Evolutionary conservation across 2,113 vertebrate species (phyloP), one percentile per base, ranked within the genome.

Genomic region (Tragelaphus strepsiceros): DNA sequence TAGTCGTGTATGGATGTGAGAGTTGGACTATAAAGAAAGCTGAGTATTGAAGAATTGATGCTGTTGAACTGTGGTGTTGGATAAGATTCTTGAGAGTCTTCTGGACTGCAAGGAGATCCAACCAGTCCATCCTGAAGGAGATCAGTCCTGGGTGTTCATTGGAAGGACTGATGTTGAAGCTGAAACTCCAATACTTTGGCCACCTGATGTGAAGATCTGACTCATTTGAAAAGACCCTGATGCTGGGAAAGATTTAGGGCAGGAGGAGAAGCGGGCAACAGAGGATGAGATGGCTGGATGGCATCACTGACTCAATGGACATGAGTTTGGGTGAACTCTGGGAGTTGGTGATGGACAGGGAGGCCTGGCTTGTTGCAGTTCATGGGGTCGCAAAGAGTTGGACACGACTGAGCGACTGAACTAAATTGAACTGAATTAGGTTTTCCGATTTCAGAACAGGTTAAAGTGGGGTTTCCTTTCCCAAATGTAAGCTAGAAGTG

Each of bases 361-460:
- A 71, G 64, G 64, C 17, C 64, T 71, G 64, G n/a, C 9, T 11
- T 35, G 19, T 9, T 71, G n/a, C 4, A 2, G 64, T 35, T 35
- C 64, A 71, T 22, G n/a, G n/a, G 64, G 5, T 71, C 4, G 2
- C n/a, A 71, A 21, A 67, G 19, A 71, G 64, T 22, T 10, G 0
- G 64, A 22, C 64, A 71, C 0, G 5, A 71, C 19, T 71, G n/a
- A 71, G 9, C 5, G 0, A 71, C 64, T 35, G n/a, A 22, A 71
- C 64, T 71, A 7, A 67, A n/a, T 15, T 32, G 17, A 71, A 71
- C 19, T 71, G 64, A 71, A 96, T 89, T 96, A 96, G 46, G 35
- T 88, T 91, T 97, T 97, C 88, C 82, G 87, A 95, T 96, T 96
- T 92, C 77, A 93, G 56, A 97, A 81, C 51, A 93, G 83, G 26